Base-by-base conservation (phyloP, 2,888 invertebrate genomes). In the Scaeva pyrastri region DNA sequence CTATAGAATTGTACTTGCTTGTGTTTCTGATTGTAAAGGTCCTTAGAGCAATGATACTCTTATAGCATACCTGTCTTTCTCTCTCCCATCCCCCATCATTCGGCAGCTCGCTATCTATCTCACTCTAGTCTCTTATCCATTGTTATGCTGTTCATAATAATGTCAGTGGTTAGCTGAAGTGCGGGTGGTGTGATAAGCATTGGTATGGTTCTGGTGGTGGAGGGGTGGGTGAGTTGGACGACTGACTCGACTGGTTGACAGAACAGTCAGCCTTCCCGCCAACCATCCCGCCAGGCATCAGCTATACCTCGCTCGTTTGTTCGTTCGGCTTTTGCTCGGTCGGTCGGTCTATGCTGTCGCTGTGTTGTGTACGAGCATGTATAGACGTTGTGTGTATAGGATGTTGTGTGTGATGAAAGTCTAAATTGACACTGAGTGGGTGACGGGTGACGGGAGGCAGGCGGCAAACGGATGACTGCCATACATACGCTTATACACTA, bases 141-240 rank as follows among this genome's bases (percentile, higher is more conserved):
- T 82, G 86, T 86, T 86, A 82, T 82, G 86, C 77, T 86, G 82
- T 70, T 86, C 86, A 86, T 86, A 86, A 86, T 86, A 86, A 86
- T 86, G 86, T 86, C 86, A 82, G 86, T 82, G 86, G 86, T 86
- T 86, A 82, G 86, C 78, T 86, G 86, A 86, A 86, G 86, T 82
- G 82, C 71, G 86, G 86, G 86, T 86, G 86, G 82, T 86, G 82
- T 78, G 82, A 86, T 82, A 86, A 86, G 71, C 82, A 71, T 10
- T 39, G 75, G 74, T 84, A 77, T 73, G 62, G 58, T 68, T 68
- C 19, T 58, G n/a, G 60, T 43, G n/a, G 83, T 41, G 12, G 7
- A 21, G 16, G 12, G 16, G 45, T 31, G 7, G 39, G 41, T n/a
- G 48, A 31, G 31, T 12, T 31, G 62, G 21, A 21, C 41, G 68